Evolutionary conservation across 2,113 vertebrate species (phyloP).

Genomic region (Nesogale talazaci): DNA sequence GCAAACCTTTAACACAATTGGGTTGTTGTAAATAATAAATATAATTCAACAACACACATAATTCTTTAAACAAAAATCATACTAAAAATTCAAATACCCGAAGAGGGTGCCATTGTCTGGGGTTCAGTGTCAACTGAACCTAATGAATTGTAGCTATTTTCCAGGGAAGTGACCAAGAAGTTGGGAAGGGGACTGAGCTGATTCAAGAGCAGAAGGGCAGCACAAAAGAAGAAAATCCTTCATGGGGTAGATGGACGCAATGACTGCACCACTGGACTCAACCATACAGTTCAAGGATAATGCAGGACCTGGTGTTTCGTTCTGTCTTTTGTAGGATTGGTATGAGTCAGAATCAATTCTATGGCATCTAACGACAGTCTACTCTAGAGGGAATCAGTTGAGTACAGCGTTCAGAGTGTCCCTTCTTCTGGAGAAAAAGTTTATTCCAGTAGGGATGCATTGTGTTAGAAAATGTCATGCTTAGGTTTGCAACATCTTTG

Average conservation of each 20-base stretch:
- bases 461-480: constrained; percentile 58
- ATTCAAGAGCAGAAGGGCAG: neutral
- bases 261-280: too few species aligned
- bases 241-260: too few species aligned
- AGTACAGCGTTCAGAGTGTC: constrained; percentile 49
- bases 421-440: constrained; percentile 49
- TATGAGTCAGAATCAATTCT: too few species aligned
- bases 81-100: constrained; percentile 14
- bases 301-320: too few species aligned
- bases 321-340: too few species aligned
- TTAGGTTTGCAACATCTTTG: constrained; percentile 74
- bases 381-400: neutral
- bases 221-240: too few species aligned
- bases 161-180: neutral
- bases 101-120: neutral
- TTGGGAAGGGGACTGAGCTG: neutral
- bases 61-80: constrained; percentile 1
- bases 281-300: too few species aligned
- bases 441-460: constrained; percentile 60
- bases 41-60: neutral
- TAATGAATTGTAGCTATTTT: constrained; percentile 37
- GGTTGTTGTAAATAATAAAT: constrained; percentile 52
- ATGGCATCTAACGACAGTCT: too few species aligned
- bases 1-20: constrained; percentile 10
- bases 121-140: neutral